phyloP scores from a whole-genome alignment of 2,888 invertebrate genomes.

The Acrocyrtus sp. region DNA sequence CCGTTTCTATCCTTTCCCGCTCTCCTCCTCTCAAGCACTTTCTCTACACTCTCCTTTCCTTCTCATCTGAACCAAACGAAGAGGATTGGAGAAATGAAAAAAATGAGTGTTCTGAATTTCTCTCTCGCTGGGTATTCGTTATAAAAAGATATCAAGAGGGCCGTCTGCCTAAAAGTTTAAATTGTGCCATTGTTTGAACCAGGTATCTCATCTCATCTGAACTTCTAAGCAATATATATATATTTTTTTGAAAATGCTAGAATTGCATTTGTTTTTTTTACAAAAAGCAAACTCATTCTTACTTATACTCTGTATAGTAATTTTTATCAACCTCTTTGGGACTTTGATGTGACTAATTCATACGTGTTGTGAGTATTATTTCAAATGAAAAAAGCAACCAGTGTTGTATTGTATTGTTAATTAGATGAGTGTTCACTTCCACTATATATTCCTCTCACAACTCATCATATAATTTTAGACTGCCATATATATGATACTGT shows the following conservation, averaged over 20 bases:
- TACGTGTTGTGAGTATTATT: neutral
- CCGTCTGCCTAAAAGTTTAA: constrained; percentile 55
- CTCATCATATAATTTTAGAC: no score
- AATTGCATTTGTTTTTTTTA: neutral
- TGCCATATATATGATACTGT: no score
- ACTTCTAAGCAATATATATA: constrained; percentile 49
- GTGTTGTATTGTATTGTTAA: no score
- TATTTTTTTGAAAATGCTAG: constrained; percentile 21
- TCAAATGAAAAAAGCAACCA: no score
- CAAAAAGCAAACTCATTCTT: constrained; percentile 1
- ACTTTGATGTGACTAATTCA: neutral
- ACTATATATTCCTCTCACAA: no score
- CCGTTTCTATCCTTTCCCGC: constrained; percentile 3
- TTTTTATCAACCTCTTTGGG: constrained; percentile 8
- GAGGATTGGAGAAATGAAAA: no score
- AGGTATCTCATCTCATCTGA: constrained; percentile 64
- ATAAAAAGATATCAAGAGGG: constrained; percentile 46
- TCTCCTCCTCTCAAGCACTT: neutral
- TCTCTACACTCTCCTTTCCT: no score
- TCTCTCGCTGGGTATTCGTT: neutral
- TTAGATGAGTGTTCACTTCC: no score
- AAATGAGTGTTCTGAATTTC: neutral
- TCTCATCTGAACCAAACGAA: no score
- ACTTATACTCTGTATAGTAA: no score
- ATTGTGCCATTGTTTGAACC: constrained; percentile 61